Evolutionary conservation across 1,140 invertebrate species (phyloP).

Genomic region (Calosoma granatense): DNA sequence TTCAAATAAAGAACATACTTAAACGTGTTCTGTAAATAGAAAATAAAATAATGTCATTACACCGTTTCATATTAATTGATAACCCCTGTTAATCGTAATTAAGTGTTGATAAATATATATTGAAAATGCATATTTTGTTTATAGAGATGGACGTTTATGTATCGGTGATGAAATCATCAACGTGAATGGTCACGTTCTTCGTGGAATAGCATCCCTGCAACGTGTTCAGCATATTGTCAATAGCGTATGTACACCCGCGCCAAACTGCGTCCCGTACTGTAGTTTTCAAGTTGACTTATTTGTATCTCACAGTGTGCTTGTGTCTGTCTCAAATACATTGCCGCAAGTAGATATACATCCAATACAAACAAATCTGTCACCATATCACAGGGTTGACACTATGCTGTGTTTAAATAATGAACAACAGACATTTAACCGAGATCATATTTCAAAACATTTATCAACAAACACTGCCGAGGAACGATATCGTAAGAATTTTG

Average conservation of each 20-base stretch:
- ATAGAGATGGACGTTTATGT: conserved; percentile 61
- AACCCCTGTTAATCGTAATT: neutral
- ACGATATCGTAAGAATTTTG: neutral
- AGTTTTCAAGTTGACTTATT: neutral
- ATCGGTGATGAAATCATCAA: conserved; percentile 76
- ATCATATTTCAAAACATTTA: neutral
- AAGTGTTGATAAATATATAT: neutral
- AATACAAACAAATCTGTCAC: neutral
- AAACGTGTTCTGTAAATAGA: no score
- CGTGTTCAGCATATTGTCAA: conserved; percentile 48
- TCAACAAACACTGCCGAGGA: neutral
- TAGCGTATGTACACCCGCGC: conserved; percentile 18
- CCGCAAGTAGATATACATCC: neutral
- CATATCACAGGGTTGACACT: neutral
- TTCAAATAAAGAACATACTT: no score
- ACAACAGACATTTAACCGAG: neutral
- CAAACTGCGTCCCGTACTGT: neutral
- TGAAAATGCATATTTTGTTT: conserved; percentile 22
- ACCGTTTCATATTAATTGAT: no score
- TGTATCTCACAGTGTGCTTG: neutral
- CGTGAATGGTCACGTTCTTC: conserved; percentile 70
- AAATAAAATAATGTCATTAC: no score
- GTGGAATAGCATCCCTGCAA: conserved; percentile 58
- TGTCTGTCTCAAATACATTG: neutral
- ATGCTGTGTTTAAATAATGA: neutral